Percentiles rank a stretch among this genome's conserved stretches.
These are phyloP conservation scores for Cyprinus carpio DNA, from an alignment of 2,113 vertebrate species.

Conservation along the genomic window DNA sequence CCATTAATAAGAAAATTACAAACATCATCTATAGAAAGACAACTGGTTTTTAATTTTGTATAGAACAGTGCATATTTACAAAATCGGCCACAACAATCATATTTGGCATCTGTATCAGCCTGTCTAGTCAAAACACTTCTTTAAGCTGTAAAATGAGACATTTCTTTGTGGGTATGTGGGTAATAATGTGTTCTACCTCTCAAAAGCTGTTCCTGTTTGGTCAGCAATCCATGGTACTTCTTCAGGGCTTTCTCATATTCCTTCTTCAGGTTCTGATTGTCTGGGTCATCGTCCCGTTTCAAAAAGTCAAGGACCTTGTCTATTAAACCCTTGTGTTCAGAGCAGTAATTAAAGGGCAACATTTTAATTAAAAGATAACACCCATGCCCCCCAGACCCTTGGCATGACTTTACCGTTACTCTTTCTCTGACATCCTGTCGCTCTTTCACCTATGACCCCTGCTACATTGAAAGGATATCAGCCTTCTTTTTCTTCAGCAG, in stretches of 20 bases:
- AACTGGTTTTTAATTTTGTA: not conserved
- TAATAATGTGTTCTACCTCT: slow-evolving; percentile 74
- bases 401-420: slow-evolving; percentile 24
- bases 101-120: not conserved
- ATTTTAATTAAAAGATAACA: slow-evolving; percentile 36
- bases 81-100: not conserved
- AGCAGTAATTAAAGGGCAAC: not conserved
- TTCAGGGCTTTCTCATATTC: slow-evolving; percentile 91
- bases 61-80: not conserved
- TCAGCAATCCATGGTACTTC: slow-evolving; percentile 90
- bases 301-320: slow-evolving; percentile 76
- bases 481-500: slow-evolving; percentile 91
- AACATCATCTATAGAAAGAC: not conserved
- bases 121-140: not conserved
- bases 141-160: not conserved
- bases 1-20: too few relatives aligned
- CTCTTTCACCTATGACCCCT: slow-evolving; percentile 23
- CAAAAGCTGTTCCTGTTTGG: slow-evolving; percentile 94
- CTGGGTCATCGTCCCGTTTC: slow-evolving; percentile 86
- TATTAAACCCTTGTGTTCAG: slow-evolving; percentile 6
- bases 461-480: slow-evolving; percentile 83
- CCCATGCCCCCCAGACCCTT: not conserved
- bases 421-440: slow-evolving; percentile 14
- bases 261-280: slow-evolving; percentile 87
- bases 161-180: not conserved